Conservation (phyloP, 1,140 invertebrate species). For the Eueides isabella region DNA sequence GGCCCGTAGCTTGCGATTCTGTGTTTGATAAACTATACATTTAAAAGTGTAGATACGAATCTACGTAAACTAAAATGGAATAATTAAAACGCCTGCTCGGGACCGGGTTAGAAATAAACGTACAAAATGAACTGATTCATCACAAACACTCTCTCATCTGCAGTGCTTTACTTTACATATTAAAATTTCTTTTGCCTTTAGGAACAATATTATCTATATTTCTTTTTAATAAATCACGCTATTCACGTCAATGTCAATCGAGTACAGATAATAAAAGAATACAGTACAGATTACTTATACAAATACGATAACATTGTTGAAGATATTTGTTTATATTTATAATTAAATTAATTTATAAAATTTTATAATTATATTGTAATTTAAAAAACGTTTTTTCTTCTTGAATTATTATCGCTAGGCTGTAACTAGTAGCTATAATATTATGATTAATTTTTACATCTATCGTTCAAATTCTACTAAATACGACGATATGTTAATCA, state of each 20-base stretch:
- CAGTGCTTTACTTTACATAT: conserved; percentile 40
- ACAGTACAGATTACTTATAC: background rate
- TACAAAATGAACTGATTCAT: conserved; percentile 59
- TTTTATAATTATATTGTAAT: background rate
- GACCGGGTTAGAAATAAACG: conserved; percentile 66
- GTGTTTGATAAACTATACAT: conserved; percentile 66
- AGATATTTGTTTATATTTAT: background rate
- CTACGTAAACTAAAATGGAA: conserved; percentile 55
- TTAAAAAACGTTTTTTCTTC: background rate
- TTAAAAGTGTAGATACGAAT: conserved; percentile 61
- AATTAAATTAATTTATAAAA: background rate
- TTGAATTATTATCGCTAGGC: background rate
- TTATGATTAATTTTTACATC: background rate
- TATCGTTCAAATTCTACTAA: background rate
- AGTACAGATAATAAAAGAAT: conserved; percentile 1
- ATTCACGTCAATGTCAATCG: background rate
- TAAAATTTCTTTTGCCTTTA: conserved; percentile 18
- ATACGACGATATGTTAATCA: background rate
- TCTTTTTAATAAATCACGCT: background rate
- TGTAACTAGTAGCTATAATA: background rate
- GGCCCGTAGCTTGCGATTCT: conserved; percentile 55
- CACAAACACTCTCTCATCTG: conserved; percentile 46
- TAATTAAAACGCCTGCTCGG: conserved; percentile 65
- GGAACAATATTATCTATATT: conserved; percentile 1
- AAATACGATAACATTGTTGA: background rate